phyloP scores from a whole-genome alignment of 2,888 invertebrate species.

The Eueremaeus valkanovi region DNA sequence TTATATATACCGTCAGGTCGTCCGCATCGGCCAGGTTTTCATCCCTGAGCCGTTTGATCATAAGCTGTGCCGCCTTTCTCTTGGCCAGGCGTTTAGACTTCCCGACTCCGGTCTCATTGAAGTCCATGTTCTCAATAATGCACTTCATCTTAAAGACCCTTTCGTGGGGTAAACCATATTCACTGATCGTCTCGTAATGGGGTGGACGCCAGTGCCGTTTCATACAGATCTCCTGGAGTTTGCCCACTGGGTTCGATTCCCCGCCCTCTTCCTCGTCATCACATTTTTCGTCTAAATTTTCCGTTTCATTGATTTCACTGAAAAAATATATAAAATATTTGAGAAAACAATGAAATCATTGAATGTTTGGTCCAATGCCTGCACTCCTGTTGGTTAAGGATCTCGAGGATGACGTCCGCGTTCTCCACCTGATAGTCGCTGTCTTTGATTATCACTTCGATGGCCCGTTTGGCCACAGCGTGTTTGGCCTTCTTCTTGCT shows the following conservation, averaged over 20 bases:
- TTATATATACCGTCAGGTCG: conserved; percentile 14
- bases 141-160: conserved; percentile 89
- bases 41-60: conserved; percentile 69
- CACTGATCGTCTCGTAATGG: conserved; percentile 72
- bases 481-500: conserved; percentile 98
- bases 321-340: background rate
- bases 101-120: conserved; percentile 57
- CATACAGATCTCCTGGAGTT: conserved; percentile 89
- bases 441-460: conserved; percentile 14
- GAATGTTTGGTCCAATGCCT: background rate
- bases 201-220: conserved; percentile 93
- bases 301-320: conserved; percentile 2
- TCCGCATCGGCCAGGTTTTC: conserved; percentile 36
- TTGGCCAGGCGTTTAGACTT: conserved; percentile 96
- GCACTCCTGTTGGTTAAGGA: background rate
- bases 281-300: background rate
- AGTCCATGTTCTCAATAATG: conserved; percentile 42
- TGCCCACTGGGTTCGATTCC: conserved; percentile 77
- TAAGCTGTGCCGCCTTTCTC: conserved; percentile 88
- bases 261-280: conserved; percentile 30
- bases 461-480: conserved; percentile 66
- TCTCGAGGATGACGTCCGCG: background rate
- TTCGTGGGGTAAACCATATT: conserved; percentile 87
- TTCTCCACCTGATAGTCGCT: conserved; percentile 21
- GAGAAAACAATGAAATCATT: background rate